A percentile compares a stretch with the other conserved stretches of the same genome.
Evolutionary conservation across 2,888 invertebrate species (phyloP).

Genomic region (Zootermopsis nevadensis): DNA sequence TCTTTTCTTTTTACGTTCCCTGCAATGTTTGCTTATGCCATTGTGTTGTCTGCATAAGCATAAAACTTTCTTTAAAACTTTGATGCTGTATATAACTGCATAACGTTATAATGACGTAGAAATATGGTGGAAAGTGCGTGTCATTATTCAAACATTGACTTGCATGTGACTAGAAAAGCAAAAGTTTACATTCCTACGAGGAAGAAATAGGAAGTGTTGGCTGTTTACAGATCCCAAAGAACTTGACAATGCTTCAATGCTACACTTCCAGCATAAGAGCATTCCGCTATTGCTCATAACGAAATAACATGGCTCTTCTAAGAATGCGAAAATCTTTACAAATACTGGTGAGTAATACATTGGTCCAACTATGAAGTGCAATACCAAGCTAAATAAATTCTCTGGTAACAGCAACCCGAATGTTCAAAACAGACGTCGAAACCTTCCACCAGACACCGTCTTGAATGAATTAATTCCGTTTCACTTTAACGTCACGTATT

Average conservation of each 20-base stretch:
- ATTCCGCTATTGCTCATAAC: not conserved
- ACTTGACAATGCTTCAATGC: conserved; percentile 6
- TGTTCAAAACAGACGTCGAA: too few species aligned
- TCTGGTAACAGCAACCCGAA: too few species aligned
- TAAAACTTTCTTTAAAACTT: not conserved
- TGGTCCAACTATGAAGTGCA: not conserved
- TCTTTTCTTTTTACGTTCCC: too few species aligned
- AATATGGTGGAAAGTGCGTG: conserved; percentile 1
- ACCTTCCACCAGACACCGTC: too few species aligned
- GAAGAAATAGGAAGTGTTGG: conserved; percentile 24
- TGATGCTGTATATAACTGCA: not conserved
- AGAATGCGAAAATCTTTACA: conserved; percentile 10
- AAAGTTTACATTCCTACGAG: conserved; percentile 9
- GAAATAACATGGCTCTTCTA: not conserved
- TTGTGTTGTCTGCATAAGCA: too few species aligned
- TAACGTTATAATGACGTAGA: not conserved
- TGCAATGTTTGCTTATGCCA: too few species aligned
- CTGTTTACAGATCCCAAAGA: conserved; percentile 25
- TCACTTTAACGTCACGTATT: too few species aligned
- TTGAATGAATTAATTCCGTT: too few species aligned
- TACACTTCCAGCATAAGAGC: conserved; percentile 18
- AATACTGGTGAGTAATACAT: not conserved
- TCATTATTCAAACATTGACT: conserved; percentile 1
- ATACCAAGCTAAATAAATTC: not conserved
- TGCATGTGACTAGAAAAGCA: conserved; percentile 10